Evolutionary conservation across 2,113 vertebrate genomes (phyloP), one percentile per base, ranked within the genome.

Genomic region (Phrynocephalus versicolor): DNA sequence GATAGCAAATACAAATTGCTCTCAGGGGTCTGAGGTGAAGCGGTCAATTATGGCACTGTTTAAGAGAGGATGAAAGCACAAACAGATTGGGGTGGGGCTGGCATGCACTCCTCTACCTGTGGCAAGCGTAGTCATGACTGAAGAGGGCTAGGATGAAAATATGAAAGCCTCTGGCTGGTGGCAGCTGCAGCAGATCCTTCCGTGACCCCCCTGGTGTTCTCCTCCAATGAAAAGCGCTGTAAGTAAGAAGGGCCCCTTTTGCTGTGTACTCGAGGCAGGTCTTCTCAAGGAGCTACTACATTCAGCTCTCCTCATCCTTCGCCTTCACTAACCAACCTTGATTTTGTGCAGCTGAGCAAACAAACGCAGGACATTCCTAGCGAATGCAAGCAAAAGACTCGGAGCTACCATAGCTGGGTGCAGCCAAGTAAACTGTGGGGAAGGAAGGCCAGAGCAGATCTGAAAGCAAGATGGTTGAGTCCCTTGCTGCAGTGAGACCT

Each of bases 341-440:
- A 83, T 72, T 65, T 85, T 67, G 84, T n/a, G 80, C 88, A 93
- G 89, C 87, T 87, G 89, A 92, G 87, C 84, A 92, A 94, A 93
- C 89, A 79, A 71, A 89, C 2, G 3, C 30, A 76, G 72, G 57
- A 19, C 37, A 4, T 65, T 51, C 74, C 37, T 0, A 67, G 65
- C 67, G 84, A 58, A 79, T 69, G 76, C 65, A 41, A 78, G 0
- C n/a, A 0, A 0, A 76, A 8, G 16, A 65, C 57, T 2, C 0
- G 37, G 62, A 45, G 23, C 45, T 39, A 79, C 23, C 12, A 13
- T 19, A 25, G 19, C 14, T 10, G 45, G 35, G 60, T 79, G 30
- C 10, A 55, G 25, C 30, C 45, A 51, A 79, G 41, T 0, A 12
- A 87, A 79, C 12, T n/a, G 64, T 30, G 60, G 30, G 14, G 69